Evolutionary conservation across 1,140 invertebrate genomes (phyloP), one percentile per base, ranked within the genome.

Genomic region (Uloborus diversus): DNA sequence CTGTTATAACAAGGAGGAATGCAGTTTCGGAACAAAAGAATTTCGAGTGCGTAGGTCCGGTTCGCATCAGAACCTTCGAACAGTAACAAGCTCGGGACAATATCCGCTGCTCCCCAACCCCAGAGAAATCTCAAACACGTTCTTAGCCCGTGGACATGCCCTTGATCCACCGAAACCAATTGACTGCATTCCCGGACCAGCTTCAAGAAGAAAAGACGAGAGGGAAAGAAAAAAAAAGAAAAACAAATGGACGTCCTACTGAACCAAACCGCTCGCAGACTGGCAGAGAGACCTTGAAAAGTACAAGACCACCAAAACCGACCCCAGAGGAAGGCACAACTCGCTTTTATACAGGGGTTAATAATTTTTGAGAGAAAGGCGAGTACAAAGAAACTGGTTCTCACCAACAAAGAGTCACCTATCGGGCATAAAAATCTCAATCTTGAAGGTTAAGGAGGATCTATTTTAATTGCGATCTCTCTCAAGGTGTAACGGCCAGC

Each of bases 311-410:
- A 20, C 20, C 2, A 9, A 42, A 17, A 13, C 17, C 17, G 37
- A 9, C 37, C 2, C 37, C 37, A 42, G 37, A 42, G 37, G 37
- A 42, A 42, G 37, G 0, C 17, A 13, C 37, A 13, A 13, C 17
- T 42, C 57, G 57, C 57, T 59, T 23, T 30, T 17, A 1, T 27
- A 17, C 20, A 28, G 57, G 28, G 27, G 57, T 30, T 59, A 30
- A 59, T 27, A 59, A 20, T 53, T 20, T 30, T 17, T 14, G 11
- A 59, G 28, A 30, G n/a, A 59, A 59, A 17, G 51, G 27, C 27
- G 9, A 7, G 33, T 42, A 68, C 65, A 68, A 68, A 68, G 65
- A 68, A 68, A 68, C 65, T 20, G 65, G 65, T 68, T 68, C 32
- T 47, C 7, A 4, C 9, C 47, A 49, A 42, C 37, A 42, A 42